Evolutionary conservation across 2,113 vertebrate genomes (phyloP).

Genomic region (Cettia cetti): DNA sequence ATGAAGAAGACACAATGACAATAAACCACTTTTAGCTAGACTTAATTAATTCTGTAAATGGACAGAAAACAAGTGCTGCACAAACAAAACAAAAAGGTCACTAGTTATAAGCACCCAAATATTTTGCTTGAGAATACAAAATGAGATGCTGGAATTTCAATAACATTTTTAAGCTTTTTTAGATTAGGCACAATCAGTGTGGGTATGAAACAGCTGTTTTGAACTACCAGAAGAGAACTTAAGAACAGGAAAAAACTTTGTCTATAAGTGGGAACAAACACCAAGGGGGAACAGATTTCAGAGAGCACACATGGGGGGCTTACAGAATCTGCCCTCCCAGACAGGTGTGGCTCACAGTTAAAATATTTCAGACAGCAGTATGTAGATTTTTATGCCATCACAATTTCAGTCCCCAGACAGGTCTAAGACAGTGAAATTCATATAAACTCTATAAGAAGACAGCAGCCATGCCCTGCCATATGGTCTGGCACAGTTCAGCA

Average conservation of each 20-base stretch:
- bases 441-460: not conserved
- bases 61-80: not conserved
- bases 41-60: not conserved
- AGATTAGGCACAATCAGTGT: not conserved
- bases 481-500: slow-evolving; percentile 33
- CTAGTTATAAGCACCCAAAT: not conserved
- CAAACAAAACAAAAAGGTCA: not conserved
- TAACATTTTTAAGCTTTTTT: not conserved
- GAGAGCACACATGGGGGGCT: not conserved
- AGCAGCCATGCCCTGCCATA: slow-evolving; percentile 43
- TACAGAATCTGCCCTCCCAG: not conserved
- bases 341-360: not conserved
- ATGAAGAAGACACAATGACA: not conserved
- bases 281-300: not conserved
- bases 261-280: not conserved
- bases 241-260: not conserved
- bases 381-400: not conserved
- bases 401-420: not conserved
- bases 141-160: not conserved
- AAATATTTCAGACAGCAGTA: not conserved
- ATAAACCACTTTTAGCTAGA: not conserved
- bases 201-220: not conserved
- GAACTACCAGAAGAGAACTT: not conserved
- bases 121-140: not conserved
- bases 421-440: not conserved